Evolutionary conservation across 2,113 vertebrate species (phyloP).

Genomic region (Pseudopipra pipra): DNA sequence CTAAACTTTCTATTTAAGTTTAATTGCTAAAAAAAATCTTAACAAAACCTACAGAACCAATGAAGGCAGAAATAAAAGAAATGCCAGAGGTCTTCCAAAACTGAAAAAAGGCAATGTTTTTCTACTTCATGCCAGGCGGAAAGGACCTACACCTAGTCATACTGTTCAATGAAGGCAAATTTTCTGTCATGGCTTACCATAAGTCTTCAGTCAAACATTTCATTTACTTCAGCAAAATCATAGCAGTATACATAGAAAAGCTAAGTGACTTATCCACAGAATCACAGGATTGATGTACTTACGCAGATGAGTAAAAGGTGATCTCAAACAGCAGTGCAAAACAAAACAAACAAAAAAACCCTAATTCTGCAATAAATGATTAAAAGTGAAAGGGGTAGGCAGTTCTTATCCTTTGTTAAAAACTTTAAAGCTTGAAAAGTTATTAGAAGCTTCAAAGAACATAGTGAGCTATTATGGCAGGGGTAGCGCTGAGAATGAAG

Average conservation of each 20-base stretch:
- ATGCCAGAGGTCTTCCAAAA: background rate
- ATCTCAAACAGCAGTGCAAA: background rate
- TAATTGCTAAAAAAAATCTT: background rate
- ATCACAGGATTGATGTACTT: background rate
- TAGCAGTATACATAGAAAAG: background rate
- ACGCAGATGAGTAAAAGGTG: background rate
- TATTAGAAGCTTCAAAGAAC: background rate
- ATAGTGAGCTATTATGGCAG: background rate
- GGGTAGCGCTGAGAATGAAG: background rate
- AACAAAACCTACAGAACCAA: background rate
- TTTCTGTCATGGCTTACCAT: background rate
- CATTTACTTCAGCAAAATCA: background rate
- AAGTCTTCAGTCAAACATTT: background rate
- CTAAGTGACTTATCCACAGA: background rate
- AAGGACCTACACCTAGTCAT: background rate
- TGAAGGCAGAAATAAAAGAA: background rate
- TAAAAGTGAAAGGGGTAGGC: background rate
- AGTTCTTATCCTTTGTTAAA: background rate
- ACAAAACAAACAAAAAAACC: background rate
- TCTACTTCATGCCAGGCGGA: background rate
- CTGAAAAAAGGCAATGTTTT: background rate
- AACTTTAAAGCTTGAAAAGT: background rate
- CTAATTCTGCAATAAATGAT: background rate
- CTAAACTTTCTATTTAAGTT: background rate
- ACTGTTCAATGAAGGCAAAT: background rate